These are phyloP conservation scores for Vesta saturnalis DNA, from an alignment of 2,888 invertebrate genomes.

Conservation along the genomic window DNA sequence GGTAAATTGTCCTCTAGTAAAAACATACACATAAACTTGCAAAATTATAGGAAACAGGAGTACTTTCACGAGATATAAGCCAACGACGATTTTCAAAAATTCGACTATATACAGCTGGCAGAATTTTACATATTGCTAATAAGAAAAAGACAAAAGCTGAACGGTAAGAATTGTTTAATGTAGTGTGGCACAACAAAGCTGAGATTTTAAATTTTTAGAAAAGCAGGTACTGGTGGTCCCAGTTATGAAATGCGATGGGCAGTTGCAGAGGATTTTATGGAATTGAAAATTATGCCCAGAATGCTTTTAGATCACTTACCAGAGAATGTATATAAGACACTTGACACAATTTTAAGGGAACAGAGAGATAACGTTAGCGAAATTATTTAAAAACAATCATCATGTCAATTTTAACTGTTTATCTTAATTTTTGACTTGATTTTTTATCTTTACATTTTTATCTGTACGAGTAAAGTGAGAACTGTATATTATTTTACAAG, in stretches of 20 bases:
- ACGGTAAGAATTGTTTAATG: constrained; percentile 61
- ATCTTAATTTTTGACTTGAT: too few species aligned
- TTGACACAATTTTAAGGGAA: constrained; percentile 72
- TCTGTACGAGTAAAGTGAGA: too few species aligned
- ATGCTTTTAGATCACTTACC: constrained; percentile 90
- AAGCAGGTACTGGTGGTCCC: constrained; percentile 71
- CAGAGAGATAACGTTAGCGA: constrained; percentile 57
- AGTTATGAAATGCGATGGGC: constrained; percentile 85
- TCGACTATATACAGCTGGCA: constrained; percentile 80
- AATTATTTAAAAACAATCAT: constrained; percentile 44
- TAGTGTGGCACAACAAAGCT: neutral
- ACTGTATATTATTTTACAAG: too few species aligned
- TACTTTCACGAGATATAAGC: constrained; percentile 73
- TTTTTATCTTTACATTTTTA: too few species aligned
- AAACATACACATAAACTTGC: neutral
- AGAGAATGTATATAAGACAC: constrained; percentile 77
- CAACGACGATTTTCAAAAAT: constrained; percentile 75
- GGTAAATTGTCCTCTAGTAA: neutral
- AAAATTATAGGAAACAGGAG: constrained; percentile 68
- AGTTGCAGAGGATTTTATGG: constrained; percentile 80
- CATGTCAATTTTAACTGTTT: too few species aligned
- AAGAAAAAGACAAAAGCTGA: constrained; percentile 75
- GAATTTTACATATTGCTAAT: constrained; percentile 80
- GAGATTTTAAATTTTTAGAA: constrained; percentile 60
- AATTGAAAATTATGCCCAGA: constrained; percentile 83